Evolutionary conservation across 2,888 invertebrate genomes (phyloP).

Genomic region (Dynastes hyllus): DNA sequence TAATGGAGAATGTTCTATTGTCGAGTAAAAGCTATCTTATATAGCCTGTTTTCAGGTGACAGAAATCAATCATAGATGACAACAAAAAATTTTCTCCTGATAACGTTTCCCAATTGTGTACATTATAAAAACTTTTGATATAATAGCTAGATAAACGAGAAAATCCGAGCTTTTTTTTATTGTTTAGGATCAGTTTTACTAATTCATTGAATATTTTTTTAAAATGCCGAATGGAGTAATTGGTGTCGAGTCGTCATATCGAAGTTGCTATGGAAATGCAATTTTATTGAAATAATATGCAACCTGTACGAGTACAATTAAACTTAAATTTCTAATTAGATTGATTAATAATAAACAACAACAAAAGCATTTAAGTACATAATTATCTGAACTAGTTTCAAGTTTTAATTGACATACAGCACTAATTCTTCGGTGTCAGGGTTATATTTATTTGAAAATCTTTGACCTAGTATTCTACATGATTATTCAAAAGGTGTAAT

Average conservation of each 20-base stretch:
- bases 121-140: background rate
- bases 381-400: background rate
- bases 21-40: background rate
- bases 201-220: no score
- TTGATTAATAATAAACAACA: no score
- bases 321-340: background rate
- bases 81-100: background rate
- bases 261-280: no score
- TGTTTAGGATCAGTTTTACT: no score
- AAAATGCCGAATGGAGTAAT: no score
- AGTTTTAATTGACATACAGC: background rate
- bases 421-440: background rate
- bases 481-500: no score
- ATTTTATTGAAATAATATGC: background rate
- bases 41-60: background rate
- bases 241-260: no score
- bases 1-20: background rate
- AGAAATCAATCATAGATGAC: conserved; percentile 4
- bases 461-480: background rate
- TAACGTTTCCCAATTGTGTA: background rate
- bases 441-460: conserved; percentile 5
- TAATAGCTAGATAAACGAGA: background rate
- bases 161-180: no score
- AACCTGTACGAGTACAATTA: background rate
- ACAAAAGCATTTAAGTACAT: background rate